Conservation (phyloP, 2,113 vertebrate species). For the Brachypodius melanocephalos region DNA sequence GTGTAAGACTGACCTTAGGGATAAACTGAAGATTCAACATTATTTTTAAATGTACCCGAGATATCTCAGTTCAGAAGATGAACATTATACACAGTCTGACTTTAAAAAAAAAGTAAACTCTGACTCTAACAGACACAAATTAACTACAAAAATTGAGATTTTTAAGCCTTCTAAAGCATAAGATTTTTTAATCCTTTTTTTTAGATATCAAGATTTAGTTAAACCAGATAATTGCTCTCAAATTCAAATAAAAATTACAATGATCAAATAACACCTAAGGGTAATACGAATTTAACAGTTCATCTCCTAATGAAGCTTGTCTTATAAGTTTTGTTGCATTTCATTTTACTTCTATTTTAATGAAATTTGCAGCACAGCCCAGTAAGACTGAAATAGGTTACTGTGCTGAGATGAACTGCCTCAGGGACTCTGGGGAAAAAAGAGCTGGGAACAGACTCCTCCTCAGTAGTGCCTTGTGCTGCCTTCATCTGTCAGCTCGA, state of each 20-base stretch:
- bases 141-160: neutral
- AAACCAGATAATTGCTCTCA: neutral
- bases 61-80: neutral
- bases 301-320: neutral
- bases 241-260: neutral
- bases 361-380: conserved; percentile 18
- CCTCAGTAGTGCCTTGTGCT: neutral
- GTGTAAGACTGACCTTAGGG: neutral
- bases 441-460: neutral
- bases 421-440: neutral
- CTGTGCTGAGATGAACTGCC: conserved; percentile 28
- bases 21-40: neutral
- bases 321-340: neutral
- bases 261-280: neutral
- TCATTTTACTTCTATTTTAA: conserved; percentile 12
- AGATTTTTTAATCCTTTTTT: neutral
- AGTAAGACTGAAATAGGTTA: conserved; percentile 25
- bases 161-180: neutral
- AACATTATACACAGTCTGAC: neutral
- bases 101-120: neutral
- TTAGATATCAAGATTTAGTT: neutral
- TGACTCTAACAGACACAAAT: neutral
- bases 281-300: neutral
- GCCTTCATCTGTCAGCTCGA: conserved; percentile 26
- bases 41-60: neutral